phyloP scores from a whole-genome alignment of 30 jellyfish, hydroid and myxozoan species.

The Pelagia noctiluca region DNA sequence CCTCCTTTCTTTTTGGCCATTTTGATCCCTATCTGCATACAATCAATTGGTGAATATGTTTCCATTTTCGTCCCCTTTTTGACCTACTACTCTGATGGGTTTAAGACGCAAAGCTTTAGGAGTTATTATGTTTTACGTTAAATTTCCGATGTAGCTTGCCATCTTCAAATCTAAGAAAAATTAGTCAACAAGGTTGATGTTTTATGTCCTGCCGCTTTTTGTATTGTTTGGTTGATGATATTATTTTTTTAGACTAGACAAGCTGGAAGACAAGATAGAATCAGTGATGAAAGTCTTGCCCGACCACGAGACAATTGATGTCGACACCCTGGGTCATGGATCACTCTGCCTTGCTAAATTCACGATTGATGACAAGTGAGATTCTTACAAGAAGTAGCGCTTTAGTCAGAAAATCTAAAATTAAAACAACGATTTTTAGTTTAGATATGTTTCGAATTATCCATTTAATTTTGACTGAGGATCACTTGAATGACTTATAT shows the following conservation, averaged over 20 bases:
- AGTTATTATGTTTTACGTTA: too few relatives aligned
- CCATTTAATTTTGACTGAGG: too few relatives aligned
- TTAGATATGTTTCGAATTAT: too few relatives aligned
- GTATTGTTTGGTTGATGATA: neutral
- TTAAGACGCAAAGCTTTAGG: too few relatives aligned
- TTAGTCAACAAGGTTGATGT: neutral
- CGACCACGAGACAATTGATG: conserved; percentile 41
- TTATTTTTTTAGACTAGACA: conserved; percentile 52
- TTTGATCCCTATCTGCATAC: too few relatives aligned
- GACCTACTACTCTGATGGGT: too few relatives aligned
- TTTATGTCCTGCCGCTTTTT: neutral
- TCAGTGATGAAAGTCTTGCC: conserved; percentile 90
- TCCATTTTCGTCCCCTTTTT: too few relatives aligned
- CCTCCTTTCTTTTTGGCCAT: too few relatives aligned
- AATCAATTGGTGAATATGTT: too few relatives aligned
- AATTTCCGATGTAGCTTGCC: neutral
- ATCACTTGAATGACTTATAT: too few relatives aligned
- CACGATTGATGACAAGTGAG: conserved; percentile 75
- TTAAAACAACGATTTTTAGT: too few relatives aligned
- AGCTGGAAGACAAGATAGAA: conserved; percentile 80
- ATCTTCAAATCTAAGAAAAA: neutral
- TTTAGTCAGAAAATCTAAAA: too few relatives aligned
- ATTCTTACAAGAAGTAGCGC: neutral
- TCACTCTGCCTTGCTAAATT: conserved; percentile 82
- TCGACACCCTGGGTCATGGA: conserved; percentile 46